Evolutionary conservation across 2,113 vertebrate species (phyloP).

Genomic region (Paralichthys olivaceus): DNA sequence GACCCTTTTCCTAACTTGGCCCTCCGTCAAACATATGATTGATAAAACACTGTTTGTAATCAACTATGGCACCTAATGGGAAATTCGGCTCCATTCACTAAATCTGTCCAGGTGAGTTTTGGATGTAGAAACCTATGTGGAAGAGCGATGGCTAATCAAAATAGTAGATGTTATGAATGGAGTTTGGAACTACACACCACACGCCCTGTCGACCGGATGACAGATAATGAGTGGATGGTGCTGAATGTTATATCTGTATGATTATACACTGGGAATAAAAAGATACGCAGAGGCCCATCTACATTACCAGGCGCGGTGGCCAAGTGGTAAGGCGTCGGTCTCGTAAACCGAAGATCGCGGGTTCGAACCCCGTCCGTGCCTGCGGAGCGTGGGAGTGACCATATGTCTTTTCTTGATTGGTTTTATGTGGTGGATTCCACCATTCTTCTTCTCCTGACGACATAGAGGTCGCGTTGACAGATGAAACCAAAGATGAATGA

Average conservation of each 20-base stretch:
- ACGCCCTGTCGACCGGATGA: too few relatives aligned
- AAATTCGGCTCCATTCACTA: not conserved
- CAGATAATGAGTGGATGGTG: too few relatives aligned
- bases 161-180: too few relatives aligned
- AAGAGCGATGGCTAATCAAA: not conserved
- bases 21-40: rapidly evolving
- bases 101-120: not conserved
- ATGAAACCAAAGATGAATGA: too few relatives aligned
- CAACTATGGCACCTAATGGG: rapidly evolving
- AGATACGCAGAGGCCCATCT: too few relatives aligned
- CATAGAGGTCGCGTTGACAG: too few relatives aligned
- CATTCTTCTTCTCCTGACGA: too few relatives aligned
- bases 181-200: too few relatives aligned
- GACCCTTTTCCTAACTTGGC: rapidly evolving
- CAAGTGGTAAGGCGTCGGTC: slow-evolving; percentile 95
- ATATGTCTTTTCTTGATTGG: too few relatives aligned
- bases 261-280: too few relatives aligned
- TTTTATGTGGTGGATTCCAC: too few relatives aligned
- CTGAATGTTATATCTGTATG: too few relatives aligned
- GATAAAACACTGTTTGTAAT: not conserved
- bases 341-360: slow-evolving; percentile 92
- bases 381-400: slow-evolving; percentile 19
- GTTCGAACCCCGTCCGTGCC: slow-evolving; percentile 93
- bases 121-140: not conserved
- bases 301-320: slow-evolving; percentile 87